phyloP scores from a whole-genome alignment of 2,797 vertebrate genomes.

The Taeniopygia guttata region DNA sequence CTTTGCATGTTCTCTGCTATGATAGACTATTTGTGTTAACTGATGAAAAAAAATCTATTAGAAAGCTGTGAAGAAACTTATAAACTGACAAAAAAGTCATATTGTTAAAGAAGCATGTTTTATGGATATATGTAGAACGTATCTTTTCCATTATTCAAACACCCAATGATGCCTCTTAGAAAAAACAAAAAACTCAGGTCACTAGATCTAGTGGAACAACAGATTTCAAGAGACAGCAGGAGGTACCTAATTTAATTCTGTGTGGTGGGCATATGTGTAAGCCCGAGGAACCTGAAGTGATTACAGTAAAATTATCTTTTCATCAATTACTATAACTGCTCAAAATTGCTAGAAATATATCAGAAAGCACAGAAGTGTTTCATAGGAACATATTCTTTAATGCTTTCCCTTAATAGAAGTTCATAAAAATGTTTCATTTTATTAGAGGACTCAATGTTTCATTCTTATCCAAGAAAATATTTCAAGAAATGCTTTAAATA shows the following conservation, averaged over 20 bases:
- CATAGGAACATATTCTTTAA: not conserved
- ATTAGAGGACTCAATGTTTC: not conserved
- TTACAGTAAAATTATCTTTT: not conserved
- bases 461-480: not conserved
- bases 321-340: not conserved
- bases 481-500: conserved; percentile 4
- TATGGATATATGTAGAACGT: not conserved
- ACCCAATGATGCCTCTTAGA: not conserved
- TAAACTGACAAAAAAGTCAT: not conserved
- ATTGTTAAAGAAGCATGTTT: not conserved
- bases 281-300: not conserved
- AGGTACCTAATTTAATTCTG: not conserved
- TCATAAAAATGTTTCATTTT: not conserved
- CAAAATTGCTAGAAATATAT: not conserved
- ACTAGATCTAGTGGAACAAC: not conserved
- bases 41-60: not conserved
- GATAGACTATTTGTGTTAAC: not conserved
- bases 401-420: not conserved
- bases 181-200: not conserved
- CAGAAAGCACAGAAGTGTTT: not conserved
- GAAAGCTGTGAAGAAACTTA: not conserved
- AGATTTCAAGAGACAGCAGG: not conserved
- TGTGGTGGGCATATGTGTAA: not conserved
- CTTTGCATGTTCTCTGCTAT: not conserved
- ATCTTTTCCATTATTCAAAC: not conserved